Base-by-base conservation (phyloP, 2,888 invertebrate genomes). In the Drosophila multiciliata region DNA sequence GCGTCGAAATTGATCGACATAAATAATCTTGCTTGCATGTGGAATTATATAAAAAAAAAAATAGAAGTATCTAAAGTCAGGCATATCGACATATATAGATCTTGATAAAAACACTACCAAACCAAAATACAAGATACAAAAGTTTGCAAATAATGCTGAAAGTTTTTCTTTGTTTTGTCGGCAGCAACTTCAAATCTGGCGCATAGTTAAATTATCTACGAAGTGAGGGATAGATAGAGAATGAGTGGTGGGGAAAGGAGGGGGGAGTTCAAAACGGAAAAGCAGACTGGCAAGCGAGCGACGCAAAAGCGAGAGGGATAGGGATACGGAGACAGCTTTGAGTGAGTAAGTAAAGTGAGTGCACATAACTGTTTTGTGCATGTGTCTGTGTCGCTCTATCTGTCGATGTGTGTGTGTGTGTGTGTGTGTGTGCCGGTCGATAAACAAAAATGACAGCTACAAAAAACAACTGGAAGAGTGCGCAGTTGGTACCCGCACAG, bases 401-500 rank as follows among this genome's bases (percentile, higher is more conserved):
- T 33, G 29, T 50, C 3, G 29, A 40, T 59, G 42, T 53, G 20
- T 50, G 15, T 58, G 23, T 67, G 48, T 59, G 40, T 53, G 40
- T 58, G 48, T 70, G 36, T 67, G 48, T 68, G 54, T 62, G 67
- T 12, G 72, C 78, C 75, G 78, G 79, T 78, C 80, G 78, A 78
- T 78, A 78, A 78, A 79, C 79, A 79, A 79, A 78, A 78, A 75
- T 79, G 78, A 79, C 80, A 79, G 54, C 77, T 60, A 36, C 80
- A 60, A 40, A 49, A 32, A 36, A 12, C 52, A 67, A 78, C 77
- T 78, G 70, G 61, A 78, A 66, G 71, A 78, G 71, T 71, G 68
- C 61, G 73, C 66, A 65, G 75, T 52, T 66, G 48, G 63, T 23
- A 15, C 45, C 20, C 20, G 45, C 78, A 70, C 55, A 64, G 75